phyloP scores from a whole-genome alignment of 1,140 invertebrate genomes.

The Ceratitis capitata region DNA sequence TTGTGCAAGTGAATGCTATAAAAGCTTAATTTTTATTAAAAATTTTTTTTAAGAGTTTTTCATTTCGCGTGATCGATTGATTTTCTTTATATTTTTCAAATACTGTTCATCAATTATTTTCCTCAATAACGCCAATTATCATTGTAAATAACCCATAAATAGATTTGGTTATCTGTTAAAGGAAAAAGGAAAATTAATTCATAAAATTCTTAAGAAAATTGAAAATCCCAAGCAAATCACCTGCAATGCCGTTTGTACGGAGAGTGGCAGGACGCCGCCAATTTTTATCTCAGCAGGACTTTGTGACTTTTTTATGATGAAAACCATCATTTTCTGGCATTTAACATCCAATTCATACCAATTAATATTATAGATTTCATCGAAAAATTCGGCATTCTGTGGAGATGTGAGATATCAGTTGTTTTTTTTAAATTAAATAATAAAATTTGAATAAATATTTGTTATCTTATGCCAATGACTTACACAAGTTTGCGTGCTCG shows the following conservation, averaged over 20 bases:
- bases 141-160: constrained; percentile 34
- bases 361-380: constrained; percentile 14
- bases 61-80: too few species aligned
- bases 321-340: not conserved
- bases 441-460: not conserved
- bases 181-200: not conserved
- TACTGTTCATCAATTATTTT: not conserved
- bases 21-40: too few species aligned
- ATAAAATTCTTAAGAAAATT: not conserved
- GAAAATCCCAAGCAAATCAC: not conserved
- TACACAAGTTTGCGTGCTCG: constrained; percentile 48
- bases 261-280: constrained; percentile 2
- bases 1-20: too few species aligned
- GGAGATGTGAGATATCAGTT: too few species aligned
- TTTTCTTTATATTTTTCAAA: not conserved
- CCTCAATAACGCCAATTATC: not conserved
- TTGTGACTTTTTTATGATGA: constrained; percentile 14
- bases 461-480: not conserved
- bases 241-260: constrained; percentile 4
- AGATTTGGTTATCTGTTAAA: constrained; percentile 15
- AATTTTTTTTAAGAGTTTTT: too few species aligned
- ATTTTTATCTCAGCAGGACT: constrained; percentile 16
- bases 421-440: not conserved
- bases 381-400: not conserved
- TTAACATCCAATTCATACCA: constrained; percentile 4